Evolutionary conservation across 2,888 invertebrate genomes (phyloP).

Genomic region (Sesia apiformis): DNA sequence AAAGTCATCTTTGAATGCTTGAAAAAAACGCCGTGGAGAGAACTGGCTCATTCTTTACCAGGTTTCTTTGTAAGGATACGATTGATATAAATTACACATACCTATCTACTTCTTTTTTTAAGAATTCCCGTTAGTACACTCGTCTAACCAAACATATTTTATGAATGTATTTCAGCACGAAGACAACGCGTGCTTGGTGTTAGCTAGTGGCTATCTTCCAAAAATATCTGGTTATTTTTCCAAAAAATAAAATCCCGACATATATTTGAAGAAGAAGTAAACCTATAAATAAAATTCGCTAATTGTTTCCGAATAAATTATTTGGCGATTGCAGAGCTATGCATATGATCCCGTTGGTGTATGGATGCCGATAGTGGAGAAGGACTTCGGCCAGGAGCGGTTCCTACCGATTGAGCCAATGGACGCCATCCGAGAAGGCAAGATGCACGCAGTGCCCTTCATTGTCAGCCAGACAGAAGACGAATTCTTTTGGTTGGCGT

Average conservation of each 20-base stretch:
- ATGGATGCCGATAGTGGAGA: conserved; percentile 80
- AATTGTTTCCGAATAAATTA: neutral
- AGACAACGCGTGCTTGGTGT: too few relatives aligned
- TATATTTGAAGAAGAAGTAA: too few relatives aligned
- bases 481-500: conserved; percentile 78
- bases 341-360: conserved; percentile 65
- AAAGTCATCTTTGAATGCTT: conserved; percentile 75
- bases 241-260: too few relatives aligned
- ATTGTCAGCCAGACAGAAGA: conserved; percentile 79
- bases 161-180: too few relatives aligned
- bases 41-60: conserved; percentile 58
- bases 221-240: too few relatives aligned
- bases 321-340: conserved; percentile 52
- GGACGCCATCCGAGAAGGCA: conserved; percentile 69
- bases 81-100: too few relatives aligned
- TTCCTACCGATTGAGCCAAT: conserved; percentile 78
- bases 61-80: conserved; percentile 51
- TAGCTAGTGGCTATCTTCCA: too few relatives aligned
- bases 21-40: conserved; percentile 54
- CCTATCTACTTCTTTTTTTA: too few relatives aligned
- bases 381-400: conserved; percentile 78
- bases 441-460: conserved; percentile 77
- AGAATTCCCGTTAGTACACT: too few relatives aligned
- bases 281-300: too few relatives aligned
- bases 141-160: too few relatives aligned